A percentile compares a stretch with the other conserved stretches of the same genome.
Conservation (phyloP, 2,888 invertebrate genomes). For the Myathropa florea region DNA sequence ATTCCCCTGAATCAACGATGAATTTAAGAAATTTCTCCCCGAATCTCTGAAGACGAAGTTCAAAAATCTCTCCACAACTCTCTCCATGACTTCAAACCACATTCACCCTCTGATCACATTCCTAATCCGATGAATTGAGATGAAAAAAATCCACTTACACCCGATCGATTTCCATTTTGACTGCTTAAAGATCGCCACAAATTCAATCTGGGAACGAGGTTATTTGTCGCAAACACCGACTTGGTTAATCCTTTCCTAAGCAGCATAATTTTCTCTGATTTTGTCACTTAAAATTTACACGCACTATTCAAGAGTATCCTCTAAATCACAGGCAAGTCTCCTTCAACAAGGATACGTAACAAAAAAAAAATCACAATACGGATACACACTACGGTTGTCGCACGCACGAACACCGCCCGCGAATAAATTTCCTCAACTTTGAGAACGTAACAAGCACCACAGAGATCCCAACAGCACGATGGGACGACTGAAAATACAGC, state of each 20-base stretch:
- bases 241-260: conserved; percentile 59
- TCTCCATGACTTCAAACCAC: too few species aligned
- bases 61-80: too few species aligned
- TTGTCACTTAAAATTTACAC: conserved; percentile 13
- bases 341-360: background rate
- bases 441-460: background rate
- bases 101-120: too few species aligned
- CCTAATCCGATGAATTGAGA: too few species aligned
- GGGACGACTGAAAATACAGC: background rate
- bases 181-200: conserved; percentile 47
- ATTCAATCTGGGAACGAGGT: conserved; percentile 42
- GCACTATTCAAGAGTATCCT: background rate
- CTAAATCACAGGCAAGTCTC: conserved; percentile 3
- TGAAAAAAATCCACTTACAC: conserved; percentile 24
- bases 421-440: conserved; percentile 62
- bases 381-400: conserved; percentile 23
- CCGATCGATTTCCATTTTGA: conserved; percentile 33
- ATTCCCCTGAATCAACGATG: too few species aligned
- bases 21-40: too few species aligned
- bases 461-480: background rate
- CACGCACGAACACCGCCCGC: conserved; percentile 32
- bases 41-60: too few species aligned
- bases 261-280: conserved; percentile 38
- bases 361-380: background rate
- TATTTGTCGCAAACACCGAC: conserved; percentile 52